phyloP scores from a whole-genome alignment of 2,797 vertebrate species.

The Onychomys torridus region DNA sequence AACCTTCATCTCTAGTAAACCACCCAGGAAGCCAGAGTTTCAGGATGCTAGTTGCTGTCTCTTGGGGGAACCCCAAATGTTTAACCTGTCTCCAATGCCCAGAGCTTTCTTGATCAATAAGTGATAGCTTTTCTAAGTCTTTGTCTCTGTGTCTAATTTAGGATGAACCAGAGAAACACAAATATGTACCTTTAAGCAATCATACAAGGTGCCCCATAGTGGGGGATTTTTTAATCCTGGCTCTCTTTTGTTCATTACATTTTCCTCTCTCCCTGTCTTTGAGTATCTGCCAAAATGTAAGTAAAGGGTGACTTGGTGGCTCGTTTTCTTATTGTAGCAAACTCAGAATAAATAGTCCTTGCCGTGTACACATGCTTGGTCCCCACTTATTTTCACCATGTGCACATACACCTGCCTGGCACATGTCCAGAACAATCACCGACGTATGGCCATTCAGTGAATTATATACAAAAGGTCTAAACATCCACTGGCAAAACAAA shows the following conservation, averaged over 20 bases:
- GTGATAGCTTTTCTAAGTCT: background rate
- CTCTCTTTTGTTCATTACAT: background rate
- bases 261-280: background rate
- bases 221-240: background rate
- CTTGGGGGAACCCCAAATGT: background rate
- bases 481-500: background rate
- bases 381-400: background rate
- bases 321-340: background rate
- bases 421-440: background rate
- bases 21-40: background rate
- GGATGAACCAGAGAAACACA: background rate
- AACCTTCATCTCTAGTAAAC: background rate
- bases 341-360: background rate
- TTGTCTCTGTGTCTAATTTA: background rate
- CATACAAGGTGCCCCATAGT: background rate
- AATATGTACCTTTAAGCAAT: background rate
- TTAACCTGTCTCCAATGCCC: background rate
- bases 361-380: background rate
- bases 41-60: background rate
- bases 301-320: too few relatives aligned
- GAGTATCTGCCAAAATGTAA: background rate
- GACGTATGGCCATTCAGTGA: background rate
- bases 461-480: background rate
- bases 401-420: background rate
- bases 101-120: background rate